These are phyloP conservation scores for Schizopygopsis malacanthus DNA, from an alignment of 2,797 vertebrate species.

Conservation along the genomic window DNA sequence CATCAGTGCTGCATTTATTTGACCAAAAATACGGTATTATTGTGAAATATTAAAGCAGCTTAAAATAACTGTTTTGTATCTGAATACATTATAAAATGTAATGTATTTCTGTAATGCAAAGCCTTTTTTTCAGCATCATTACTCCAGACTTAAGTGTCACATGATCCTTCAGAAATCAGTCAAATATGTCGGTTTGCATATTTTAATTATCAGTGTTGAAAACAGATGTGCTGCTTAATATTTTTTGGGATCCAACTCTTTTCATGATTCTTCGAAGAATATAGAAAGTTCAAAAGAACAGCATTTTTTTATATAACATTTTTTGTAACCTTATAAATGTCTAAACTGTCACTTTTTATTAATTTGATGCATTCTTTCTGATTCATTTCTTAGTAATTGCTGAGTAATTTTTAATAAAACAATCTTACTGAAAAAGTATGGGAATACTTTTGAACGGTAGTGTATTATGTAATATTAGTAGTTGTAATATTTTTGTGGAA, in stretches of 20 bases:
- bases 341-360: not conserved
- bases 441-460: too few relatives aligned
- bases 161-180: not conserved
- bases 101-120: not conserved
- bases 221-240: not conserved
- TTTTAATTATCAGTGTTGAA: not conserved
- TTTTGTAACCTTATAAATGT: not conserved
- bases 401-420: too few relatives aligned
- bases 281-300: not conserved
- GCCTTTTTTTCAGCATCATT: not conserved
- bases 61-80: not conserved
- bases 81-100: not conserved
- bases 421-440: not conserved
- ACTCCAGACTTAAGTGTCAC: not conserved
- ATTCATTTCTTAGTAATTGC: not conserved
- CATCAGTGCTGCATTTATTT: not conserved
- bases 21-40: not conserved
- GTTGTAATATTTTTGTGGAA: too few relatives aligned
- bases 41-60: not conserved
- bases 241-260: not conserved
- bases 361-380: not conserved
- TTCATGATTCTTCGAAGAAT: not conserved
- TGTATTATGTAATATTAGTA: not conserved
- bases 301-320: not conserved
- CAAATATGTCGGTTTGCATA: not conserved